Percentiles rank a stretch among this genome's conserved stretches.
Conservation (phyloP, 1,140 invertebrate genomes). For the Papilio polyxenes region DNA sequence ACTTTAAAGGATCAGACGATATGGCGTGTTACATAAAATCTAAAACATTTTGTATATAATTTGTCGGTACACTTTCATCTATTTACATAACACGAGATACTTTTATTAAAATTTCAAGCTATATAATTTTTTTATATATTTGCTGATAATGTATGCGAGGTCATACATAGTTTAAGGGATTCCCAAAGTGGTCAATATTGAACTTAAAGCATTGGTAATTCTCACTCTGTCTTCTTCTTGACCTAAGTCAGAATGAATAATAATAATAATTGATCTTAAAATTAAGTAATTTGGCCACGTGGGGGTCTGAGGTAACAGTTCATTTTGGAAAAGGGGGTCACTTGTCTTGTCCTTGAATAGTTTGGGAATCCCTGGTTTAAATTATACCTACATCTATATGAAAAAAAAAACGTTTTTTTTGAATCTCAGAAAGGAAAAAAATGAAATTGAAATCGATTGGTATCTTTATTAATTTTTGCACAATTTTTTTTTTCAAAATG, state of each 20-base stretch:
- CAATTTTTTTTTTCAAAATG: conserved; percentile 17
- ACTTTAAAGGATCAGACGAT: conserved; percentile 44
- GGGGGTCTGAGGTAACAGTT: too few species aligned
- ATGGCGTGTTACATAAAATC: conserved; percentile 60
- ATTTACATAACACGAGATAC: conserved; percentile 39
- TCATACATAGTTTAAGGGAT: neutral
- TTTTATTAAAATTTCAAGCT: neutral
- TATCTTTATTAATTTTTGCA: conserved; percentile 30
- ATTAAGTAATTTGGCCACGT: too few species aligned
- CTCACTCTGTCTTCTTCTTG: too few species aligned
- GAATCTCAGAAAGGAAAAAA: conserved; percentile 27
- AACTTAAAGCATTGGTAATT: too few species aligned
- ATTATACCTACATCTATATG: neutral
- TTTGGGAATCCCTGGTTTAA: neutral
- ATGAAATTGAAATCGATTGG: neutral
- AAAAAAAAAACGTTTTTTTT: neutral
- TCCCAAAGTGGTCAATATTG: too few species aligned
- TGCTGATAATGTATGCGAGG: neutral
- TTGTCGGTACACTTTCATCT: conserved; percentile 28
- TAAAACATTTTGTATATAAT: conserved; percentile 49
- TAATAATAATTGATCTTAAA: too few species aligned
- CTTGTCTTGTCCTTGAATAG: too few species aligned
- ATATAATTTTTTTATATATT: conserved; percentile 26
- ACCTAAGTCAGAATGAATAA: too few species aligned
- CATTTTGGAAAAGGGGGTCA: too few species aligned